Base-by-base conservation (phyloP, 2,113 vertebrate genomes). In the Sula dactylatra region DNA sequence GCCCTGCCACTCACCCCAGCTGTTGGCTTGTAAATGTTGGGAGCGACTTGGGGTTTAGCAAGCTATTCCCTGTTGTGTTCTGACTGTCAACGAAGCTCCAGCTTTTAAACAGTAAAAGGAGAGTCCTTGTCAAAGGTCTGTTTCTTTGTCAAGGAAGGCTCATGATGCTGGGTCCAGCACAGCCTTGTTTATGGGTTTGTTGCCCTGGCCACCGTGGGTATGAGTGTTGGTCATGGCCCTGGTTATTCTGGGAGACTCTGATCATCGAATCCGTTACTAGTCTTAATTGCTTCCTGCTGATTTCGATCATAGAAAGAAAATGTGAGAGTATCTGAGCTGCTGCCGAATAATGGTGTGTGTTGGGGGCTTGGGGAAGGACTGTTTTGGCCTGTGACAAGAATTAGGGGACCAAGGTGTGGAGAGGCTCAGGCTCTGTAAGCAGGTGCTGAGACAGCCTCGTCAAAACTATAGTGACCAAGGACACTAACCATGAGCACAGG, bases 401-500 rank as follows among this genome's bases (percentile, higher is more conserved):
- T n/a, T 22, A 16, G 40, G 11, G 11, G 17, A 13, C 21, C 15
- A 4, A 40, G 18, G 11, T 42, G 7, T 2, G 3, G n/a, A 9
- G 62, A 21, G 9, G 7, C 9, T 26, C 18, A n/a, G 27, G 12
- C 1, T 59, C 7, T 59, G 4, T 38, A 24, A 58, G 40, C 2
- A 26, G 52, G 3, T 58, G 31, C 24, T 27, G 31, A 44, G 42
- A 13, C 3, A 78, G 34, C 10, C 9, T 66, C 61, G 14, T 59
- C 5, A 18, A 47, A 72, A 7, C 12, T 71, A 0, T 16, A 36
- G 71, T 38, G 32, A 11, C 22, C 4, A 8, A 50, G 29, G 36
- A 19, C 1, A 0, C 4, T 36, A 36, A 5, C n/a, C 1, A 0
- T 40, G 36, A 52, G 27, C 16, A 21, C 13, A 38, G 59, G 17